Evolutionary conservation across 2,113 vertebrate genomes (phyloP).

Genomic region (Dermatemys mawii): DNA sequence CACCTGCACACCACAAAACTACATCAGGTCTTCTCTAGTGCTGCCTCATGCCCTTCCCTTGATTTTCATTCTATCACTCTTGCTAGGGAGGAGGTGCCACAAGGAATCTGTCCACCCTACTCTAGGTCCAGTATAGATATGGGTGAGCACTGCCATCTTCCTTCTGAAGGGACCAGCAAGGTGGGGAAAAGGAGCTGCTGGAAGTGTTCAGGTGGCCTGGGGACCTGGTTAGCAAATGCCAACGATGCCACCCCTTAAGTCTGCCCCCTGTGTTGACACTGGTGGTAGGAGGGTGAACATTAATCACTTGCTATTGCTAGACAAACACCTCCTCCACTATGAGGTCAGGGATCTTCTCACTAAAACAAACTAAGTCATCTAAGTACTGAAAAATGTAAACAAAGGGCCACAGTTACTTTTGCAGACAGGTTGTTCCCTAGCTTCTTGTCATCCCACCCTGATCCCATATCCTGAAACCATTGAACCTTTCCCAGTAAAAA

Average conservation of each 20-base stretch:
- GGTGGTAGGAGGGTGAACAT: background rate
- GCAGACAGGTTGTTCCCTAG: background rate
- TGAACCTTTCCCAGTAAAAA: background rate
- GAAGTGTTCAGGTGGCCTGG: background rate
- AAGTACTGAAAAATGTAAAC: background rate
- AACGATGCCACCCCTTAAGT: background rate
- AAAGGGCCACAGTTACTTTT: background rate
- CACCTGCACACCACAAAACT: background rate
- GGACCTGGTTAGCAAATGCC: background rate
- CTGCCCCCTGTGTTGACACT: background rate
- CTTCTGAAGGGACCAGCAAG: background rate
- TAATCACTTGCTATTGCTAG: background rate
- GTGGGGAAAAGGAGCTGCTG: background rate
- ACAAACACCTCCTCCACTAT: background rate
- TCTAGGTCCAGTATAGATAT: background rate
- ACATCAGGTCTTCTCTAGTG: background rate
- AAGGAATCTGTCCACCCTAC: background rate
- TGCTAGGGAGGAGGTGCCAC: background rate
- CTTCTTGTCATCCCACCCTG: background rate
- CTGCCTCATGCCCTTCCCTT: background rate
- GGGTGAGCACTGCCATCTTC: background rate
- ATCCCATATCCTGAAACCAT: background rate
- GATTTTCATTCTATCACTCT: background rate
- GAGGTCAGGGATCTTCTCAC: background rate
- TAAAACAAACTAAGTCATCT: background rate